Conservation (phyloP, 2,113 vertebrate genomes). For the Clarias magur region DNA sequence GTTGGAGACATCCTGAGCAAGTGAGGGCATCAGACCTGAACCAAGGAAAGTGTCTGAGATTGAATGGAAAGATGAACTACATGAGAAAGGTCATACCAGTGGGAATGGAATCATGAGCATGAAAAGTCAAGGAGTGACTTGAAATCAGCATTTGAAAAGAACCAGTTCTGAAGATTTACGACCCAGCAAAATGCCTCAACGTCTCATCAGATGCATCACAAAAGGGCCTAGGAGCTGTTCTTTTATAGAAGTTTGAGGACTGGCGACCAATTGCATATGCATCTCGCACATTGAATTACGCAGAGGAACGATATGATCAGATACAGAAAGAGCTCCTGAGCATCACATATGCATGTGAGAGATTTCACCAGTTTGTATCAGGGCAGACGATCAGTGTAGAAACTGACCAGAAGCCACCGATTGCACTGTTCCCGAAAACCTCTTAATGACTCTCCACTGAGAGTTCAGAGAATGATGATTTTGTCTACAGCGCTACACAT, state of each 20-base stretch:
- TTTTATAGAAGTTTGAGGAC: too few species aligned
- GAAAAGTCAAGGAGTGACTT: too few species aligned
- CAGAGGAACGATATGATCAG: too few species aligned
- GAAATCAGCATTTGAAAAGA: background rate
- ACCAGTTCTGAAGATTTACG: conserved; percentile 21
- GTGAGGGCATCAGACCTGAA: conserved; percentile 25
- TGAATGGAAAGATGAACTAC: conserved; percentile 43
- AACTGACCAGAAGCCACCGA: too few species aligned
- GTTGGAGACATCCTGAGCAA: conserved; percentile 37
- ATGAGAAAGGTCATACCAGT: conserved; percentile 40
- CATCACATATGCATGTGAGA: background rate
- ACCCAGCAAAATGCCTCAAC: background rate
- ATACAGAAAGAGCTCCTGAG: background rate
- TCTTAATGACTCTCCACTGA: too few species aligned
- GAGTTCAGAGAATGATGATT: too few species aligned
- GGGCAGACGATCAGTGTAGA: too few species aligned
- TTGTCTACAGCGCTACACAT: too few species aligned
- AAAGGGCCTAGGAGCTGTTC: too few species aligned
- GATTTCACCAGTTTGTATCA: background rate
- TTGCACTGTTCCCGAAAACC: too few species aligned
- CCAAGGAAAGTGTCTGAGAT: conserved; percentile 5
- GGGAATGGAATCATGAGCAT: too few species aligned
- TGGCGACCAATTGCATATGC: background rate
- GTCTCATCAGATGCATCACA: too few species aligned
- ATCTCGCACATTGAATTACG: background rate